Base-by-base conservation (phyloP, 2,888 invertebrate species). In the Leptarthrus brevirostris region DNA sequence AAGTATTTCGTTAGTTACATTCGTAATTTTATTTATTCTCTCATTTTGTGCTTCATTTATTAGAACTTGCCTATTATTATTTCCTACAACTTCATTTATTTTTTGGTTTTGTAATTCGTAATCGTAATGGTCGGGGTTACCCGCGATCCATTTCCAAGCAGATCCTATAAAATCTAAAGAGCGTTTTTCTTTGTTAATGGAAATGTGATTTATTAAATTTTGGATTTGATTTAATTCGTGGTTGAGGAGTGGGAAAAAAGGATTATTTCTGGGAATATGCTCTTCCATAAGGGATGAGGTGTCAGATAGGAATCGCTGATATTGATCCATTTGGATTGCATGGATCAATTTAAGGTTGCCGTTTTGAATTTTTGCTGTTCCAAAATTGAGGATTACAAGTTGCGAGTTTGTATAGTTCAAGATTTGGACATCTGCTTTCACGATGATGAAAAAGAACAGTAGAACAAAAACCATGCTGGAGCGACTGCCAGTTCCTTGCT, bases 261-360 rank as follows among this genome's bases (percentile, higher is more conserved):
- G 36, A 20, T 36, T 36, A 22, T 1, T 58, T 58, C 5, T 58
- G 0, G 47, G 56, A 22, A 66, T 66, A 14, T 72, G 47, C 40
- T 74, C 49, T 12, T 20, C 34, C 44, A 66, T 40, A 66, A 72
- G 52, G 20, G 66, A 66, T 12, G 40, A 14, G 34, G 20, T 73
- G 1, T 56, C 52, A 26, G 73, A 66, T 24, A 66, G 8, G 40
- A 64, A 53, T 22, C 66, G 24, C 16, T 34, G 8, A 8, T 74
- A 75, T 26, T 69, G 44, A 2, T 72, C 34, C 2, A 73, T 36
- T 18, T 78, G 61, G 1, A 76, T 54, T 0, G 74, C 34, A 14
- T 78, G 77, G 12, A 77, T 58, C 30, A 76, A 16, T 16, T 76
- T 75, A 47, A 75, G 71, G 16, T 61, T 66, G 0, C 75, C 75